phyloP scores from a whole-genome alignment of 2,888 invertebrate genomes.

The Ptychoptera albimana region DNA sequence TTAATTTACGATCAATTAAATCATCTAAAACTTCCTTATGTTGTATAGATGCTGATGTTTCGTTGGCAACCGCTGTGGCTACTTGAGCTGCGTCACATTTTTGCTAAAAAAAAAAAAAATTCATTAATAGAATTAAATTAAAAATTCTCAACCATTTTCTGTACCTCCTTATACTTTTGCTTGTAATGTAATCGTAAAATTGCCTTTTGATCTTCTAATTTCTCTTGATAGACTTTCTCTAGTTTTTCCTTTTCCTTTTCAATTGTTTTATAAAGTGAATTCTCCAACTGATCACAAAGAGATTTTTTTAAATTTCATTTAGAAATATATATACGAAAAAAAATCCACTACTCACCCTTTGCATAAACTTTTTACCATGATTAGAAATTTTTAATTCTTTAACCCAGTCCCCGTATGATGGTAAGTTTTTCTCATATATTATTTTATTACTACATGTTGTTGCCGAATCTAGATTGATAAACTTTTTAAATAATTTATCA shows the following conservation, averaged over 20 bases:
- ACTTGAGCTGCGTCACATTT: background rate
- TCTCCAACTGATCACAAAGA: slow-evolving; percentile 16
- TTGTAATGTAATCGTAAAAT: slow-evolving; percentile 20
- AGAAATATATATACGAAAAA: background rate
- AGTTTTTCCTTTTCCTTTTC: slow-evolving; percentile 20
- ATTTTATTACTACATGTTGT: too few relatives aligned
- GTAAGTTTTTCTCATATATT: background rate
- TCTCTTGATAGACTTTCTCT: slow-evolving; percentile 17
- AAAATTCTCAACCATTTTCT: background rate
- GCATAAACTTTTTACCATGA: slow-evolving; percentile 23
- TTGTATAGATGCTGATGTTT: background rate
- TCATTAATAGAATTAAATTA: background rate
- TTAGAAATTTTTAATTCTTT: slow-evolving; percentile 22
- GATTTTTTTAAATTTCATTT: background rate
- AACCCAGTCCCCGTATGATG: slow-evolving; percentile 24
- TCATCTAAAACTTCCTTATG: background rate
- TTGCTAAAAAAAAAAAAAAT: background rate
- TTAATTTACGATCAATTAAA: background rate
- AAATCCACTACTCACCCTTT: slow-evolving; percentile 19
- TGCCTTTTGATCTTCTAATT: slow-evolving; percentile 21
- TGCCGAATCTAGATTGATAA: too few relatives aligned
- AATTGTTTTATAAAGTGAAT: slow-evolving; percentile 20
- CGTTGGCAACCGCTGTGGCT: background rate
- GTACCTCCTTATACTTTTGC: slow-evolving; percentile 22
- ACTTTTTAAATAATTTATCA: slow-evolving; percentile 12